phyloP scores from a whole-genome alignment of 2,888 invertebrate species.

The Halictus quadricinctus region DNA sequence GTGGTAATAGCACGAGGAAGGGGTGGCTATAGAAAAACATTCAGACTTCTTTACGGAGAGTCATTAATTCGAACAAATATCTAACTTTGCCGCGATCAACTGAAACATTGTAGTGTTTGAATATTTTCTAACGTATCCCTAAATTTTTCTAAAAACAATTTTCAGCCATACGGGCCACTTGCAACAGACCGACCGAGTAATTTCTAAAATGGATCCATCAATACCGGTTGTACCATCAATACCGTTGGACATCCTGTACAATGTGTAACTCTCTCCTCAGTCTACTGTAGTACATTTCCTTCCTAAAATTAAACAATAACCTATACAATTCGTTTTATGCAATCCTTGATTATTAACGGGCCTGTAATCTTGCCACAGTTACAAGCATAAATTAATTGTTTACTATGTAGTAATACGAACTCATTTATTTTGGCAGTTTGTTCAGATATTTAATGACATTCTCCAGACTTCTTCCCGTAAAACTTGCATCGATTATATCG shows the following conservation, averaged over 20 bases:
- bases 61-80: slow-evolving; percentile 74
- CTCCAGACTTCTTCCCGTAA: not conserved
- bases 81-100: slow-evolving; percentile 62
- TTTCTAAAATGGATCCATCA: not conserved
- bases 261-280: not conserved
- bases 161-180: not conserved
- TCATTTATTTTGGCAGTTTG: not conserved
- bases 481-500: not conserved
- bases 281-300: not conserved
- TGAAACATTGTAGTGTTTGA: slow-evolving; percentile 23
- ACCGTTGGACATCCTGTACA: no score
- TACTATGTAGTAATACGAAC: not conserved
- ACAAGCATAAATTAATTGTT: not conserved
- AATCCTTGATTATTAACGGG: not conserved
- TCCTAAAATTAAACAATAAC: not conserved
- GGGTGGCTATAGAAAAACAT: slow-evolving; percentile 81
- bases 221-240: no score
- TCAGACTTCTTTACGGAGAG: slow-evolving; percentile 78
- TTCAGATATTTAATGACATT: slow-evolving; percentile 1
- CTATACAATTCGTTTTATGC: not conserved
- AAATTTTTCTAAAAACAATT: not conserved
- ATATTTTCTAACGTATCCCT: slow-evolving; percentile 24
- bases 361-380: not conserved
- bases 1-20: slow-evolving; percentile 80
- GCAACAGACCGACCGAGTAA: slow-evolving; percentile 15